Base-by-base conservation (phyloP, 2,888 invertebrate species). In the Abscondita cerata region DNA sequence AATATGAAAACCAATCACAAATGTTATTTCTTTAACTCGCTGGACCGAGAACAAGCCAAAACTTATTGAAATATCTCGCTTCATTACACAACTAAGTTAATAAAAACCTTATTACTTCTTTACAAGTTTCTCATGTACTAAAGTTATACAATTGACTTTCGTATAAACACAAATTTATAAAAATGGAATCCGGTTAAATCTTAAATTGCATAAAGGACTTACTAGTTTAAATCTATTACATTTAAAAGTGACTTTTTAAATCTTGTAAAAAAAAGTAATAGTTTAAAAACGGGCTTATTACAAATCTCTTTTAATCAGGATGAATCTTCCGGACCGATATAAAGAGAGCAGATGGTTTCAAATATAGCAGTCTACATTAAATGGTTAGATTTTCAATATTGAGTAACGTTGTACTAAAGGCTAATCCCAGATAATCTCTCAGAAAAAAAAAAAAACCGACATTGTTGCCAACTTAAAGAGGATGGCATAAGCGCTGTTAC, bases 361-460 rank as follows among this genome's bases (percentile, higher is more conserved):
- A 60, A 57, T 60, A 64, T 58, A 55, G 44, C 52, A 55, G 59
- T 52, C 57, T 62, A 56, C 57, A 67, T 63, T 65, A 65, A 65
- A 63, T 53, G 64, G 64, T 61, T 57, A 40, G 53, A 59, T 64
- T 66, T 61, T 66, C 68, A 64, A 69, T 72, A 72, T 72, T 71
- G 72, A 72, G 69, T 72, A 70, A 72, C 71, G 68, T 67, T 68
- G 71, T 72, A 70, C 70, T 61, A 67, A 69, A 66, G 68, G 66
- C 68, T 72, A 73, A 72, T 70, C 71, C 68, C 46, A 59, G 71
- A 69, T 73, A 72, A 73, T 72, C 72, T 59, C 65, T 56, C 57
- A 44, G 18, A 46, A 44, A 18, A 44, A 60, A 64, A 65, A 68
- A 66, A 66, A 70, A 69, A 55, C 59, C 61, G 58, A 60, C 56